These are phyloP conservation scores for Chrysogorgia sp. DNA, from an alignment of 92 coral and sea anemone species.

Conservation along the genomic window DNA sequence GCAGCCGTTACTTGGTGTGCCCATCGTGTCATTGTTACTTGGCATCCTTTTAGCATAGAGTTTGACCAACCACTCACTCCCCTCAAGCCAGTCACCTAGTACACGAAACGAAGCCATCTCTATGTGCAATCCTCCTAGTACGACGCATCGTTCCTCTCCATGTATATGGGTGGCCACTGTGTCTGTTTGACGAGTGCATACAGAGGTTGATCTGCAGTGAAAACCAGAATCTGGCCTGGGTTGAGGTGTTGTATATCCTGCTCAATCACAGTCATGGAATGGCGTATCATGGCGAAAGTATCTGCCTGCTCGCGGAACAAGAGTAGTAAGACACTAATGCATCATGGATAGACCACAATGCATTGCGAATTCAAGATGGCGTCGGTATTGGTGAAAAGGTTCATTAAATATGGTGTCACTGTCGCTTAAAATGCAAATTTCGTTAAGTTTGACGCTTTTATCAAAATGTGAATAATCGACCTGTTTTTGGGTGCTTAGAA, in stretches of 20 bases:
- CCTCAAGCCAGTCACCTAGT: constrained; percentile 17
- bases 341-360: no score
- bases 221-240: not conserved
- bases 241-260: not conserved
- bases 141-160: not conserved
- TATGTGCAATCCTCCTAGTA: constrained; percentile 6
- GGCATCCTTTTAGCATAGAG: not conserved
- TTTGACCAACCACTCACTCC: constrained; percentile 21
- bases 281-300: not conserved
- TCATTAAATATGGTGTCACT: no score
- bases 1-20: constrained; percentile 5
- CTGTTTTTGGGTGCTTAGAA: no score
- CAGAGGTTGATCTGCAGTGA: not conserved
- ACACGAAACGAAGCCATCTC: not conserved
- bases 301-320: not conserved
- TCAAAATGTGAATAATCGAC: no score
- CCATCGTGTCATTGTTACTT: not conserved
- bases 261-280: not conserved
- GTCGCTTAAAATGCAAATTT: no score
- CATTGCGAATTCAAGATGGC: no score
- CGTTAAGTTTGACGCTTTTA: no score
- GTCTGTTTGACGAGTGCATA: constrained; percentile 8
- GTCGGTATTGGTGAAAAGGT: no score
- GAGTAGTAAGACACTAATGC: no score
- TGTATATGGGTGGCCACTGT: constrained; percentile 1